phyloP scores from a whole-genome alignment of 2,888 invertebrate species.

The Caenorhabditis sp. region DNA sequence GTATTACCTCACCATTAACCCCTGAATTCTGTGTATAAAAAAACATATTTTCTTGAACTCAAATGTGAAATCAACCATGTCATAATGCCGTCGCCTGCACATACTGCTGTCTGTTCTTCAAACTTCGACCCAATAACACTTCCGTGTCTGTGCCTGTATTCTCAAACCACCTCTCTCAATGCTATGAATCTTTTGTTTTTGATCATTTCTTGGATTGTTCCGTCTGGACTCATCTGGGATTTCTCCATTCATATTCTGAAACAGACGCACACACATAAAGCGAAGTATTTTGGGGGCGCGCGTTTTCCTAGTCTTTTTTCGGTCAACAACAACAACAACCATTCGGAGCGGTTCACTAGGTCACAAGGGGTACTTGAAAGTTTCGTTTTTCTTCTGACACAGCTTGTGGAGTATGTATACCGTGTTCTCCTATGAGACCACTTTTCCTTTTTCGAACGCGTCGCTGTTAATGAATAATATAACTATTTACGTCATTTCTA shows the following conservation, averaged over 20 bases:
- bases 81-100: not conserved
- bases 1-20: conserved; percentile 72
- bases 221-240: conserved; percentile 14
- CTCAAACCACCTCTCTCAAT: conserved; percentile 22
- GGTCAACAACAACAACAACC: conserved; percentile 48
- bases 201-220: not conserved
- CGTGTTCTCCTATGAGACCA: too few relatives aligned
- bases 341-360: conserved; percentile 41
- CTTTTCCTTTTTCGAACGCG: not conserved
- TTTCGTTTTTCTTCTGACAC: conserved; percentile 24
- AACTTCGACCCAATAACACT: not conserved
- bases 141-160: conserved; percentile 45
- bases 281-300: not conserved
- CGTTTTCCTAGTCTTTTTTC: conserved; percentile 20
- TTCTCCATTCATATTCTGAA: conserved; percentile 38
- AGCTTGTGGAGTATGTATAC: too few relatives aligned
- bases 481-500: too few relatives aligned
- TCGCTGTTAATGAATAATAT: too few relatives aligned
- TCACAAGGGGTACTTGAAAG: conserved; percentile 45
- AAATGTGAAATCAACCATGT: conserved; percentile 30
- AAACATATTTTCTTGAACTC: conserved; percentile 14
- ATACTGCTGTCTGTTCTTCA: not conserved
- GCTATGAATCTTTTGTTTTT: conserved; percentile 4
- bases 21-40: conserved; percentile 16
- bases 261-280: conserved; percentile 24